Evolutionary conservation across 2,797 vertebrate genomes (phyloP).

Genomic region (Eulemur coronatus): DNA sequence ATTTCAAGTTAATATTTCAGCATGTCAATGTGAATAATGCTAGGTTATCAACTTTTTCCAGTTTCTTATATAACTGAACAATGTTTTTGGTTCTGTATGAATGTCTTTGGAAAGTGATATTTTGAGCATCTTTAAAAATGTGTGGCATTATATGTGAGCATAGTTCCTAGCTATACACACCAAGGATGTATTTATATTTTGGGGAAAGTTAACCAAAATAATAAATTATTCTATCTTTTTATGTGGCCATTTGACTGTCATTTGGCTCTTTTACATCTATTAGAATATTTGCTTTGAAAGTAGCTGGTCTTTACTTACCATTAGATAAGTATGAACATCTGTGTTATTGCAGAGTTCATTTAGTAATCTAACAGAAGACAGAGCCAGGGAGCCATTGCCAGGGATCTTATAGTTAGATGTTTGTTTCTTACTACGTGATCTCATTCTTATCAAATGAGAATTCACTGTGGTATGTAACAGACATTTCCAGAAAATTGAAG

Average conservation of each 20-base stretch:
- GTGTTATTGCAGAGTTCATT: neutral
- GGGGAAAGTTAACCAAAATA: neutral
- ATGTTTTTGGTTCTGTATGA: neutral
- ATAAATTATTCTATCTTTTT: neutral
- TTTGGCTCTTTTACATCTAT: neutral
- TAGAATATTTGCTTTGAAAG: neutral
- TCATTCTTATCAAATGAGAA: neutral
- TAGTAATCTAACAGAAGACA: neutral
- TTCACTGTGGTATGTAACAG: neutral
- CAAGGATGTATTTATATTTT: neutral
- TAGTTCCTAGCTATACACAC: neutral
- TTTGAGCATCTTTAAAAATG: constrained; percentile 21
- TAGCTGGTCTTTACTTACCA: neutral
- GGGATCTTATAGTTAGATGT: neutral
- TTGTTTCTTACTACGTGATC: neutral
- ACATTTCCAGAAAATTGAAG: constrained; percentile 14
- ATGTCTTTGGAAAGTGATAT: constrained; percentile 14
- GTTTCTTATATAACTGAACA: neutral
- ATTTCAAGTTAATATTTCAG: neutral
- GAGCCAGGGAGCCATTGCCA: neutral
- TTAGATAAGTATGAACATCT: neutral
- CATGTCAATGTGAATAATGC: neutral
- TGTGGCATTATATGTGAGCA: neutral
- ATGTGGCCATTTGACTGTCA: neutral
- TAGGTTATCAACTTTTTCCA: neutral